phyloP scores from a whole-genome alignment of 2,888 invertebrate genomes.

The Troilus luridus region DNA sequence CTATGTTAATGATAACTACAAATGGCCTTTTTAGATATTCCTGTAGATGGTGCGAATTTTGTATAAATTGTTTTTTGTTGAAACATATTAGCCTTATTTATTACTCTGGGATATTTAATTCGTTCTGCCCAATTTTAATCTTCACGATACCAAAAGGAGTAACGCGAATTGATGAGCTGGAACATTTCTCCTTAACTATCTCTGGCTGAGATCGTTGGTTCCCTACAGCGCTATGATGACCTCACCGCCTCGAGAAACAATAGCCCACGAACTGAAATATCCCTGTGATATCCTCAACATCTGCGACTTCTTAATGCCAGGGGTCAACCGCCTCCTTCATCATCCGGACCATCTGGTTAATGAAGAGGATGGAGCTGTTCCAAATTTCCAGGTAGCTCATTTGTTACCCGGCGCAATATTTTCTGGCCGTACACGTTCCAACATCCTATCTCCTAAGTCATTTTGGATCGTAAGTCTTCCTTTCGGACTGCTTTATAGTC shows the following conservation, averaged over 20 bases:
- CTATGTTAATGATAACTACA: no score
- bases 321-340: neutral
- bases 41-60: no score
- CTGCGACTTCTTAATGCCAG: constrained; percentile 26
- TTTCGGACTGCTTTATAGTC: neutral
- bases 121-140: neutral
- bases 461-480: neutral
- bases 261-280: neutral
- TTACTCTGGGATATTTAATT: neutral
- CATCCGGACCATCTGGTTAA: neutral
- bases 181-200: neutral
- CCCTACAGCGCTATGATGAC: neutral
- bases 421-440: neutral
- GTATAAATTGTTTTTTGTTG: no score
- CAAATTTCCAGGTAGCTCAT: constrained; percentile 3
- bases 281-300: neutral
- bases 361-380: neutral
- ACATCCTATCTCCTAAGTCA: neutral
- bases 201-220: neutral
- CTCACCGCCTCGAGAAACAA: neutral
- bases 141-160: neutral
- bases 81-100: no score
- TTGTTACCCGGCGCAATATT: neutral
- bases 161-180: neutral
- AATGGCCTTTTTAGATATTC: no score